Percentiles rank a stretch among this genome's conserved stretches.
phyloP scores from a whole-genome alignment of 2,888 invertebrate species.

The Azorinus chamasolen region DNA sequence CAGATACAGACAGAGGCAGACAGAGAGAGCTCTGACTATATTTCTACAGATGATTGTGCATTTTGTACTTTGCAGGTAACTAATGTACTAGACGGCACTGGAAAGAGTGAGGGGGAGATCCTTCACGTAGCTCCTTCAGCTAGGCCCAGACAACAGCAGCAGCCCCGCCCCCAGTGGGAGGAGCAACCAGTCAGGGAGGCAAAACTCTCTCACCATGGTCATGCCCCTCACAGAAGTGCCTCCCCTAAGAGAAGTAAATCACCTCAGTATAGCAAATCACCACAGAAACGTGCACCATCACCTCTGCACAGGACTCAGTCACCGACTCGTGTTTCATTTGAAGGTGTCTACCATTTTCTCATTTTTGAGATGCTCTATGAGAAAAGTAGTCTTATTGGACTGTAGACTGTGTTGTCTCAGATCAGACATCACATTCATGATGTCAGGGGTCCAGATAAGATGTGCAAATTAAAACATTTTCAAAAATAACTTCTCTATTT shows the following conservation, averaged over 20 bases:
- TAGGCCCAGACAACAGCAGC: conserved; percentile 20
- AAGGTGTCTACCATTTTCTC: conserved; percentile 52
- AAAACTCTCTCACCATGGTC: neutral
- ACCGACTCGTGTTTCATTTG: conserved; percentile 65
- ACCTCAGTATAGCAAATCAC: conserved; percentile 27
- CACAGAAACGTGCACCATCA: conserved; percentile 43
- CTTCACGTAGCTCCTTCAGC: conserved; percentile 42
- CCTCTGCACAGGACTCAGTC: conserved; percentile 46
- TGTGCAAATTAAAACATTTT: too few species aligned
- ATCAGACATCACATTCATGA: too few species aligned
- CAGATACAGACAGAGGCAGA: too few species aligned
- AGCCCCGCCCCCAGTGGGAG: conserved; percentile 15
- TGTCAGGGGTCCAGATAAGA: too few species aligned
- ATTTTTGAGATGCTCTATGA: conserved; percentile 10
- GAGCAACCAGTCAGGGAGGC: too few species aligned
- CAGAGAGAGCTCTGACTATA: too few species aligned
- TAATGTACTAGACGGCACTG: conserved; percentile 61
- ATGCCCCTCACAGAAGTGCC: conserved; percentile 8
- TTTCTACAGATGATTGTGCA: too few species aligned
- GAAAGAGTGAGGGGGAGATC: conserved; percentile 66
- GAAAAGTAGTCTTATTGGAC: neutral
- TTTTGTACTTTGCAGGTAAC: conserved; percentile 32
- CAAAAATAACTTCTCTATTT: too few species aligned
- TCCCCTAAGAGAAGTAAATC: conserved; percentile 36
- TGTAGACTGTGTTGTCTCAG: too few species aligned